Conservation (phyloP, 2,797 vertebrate genomes). For the Spondyliosoma cantharus region DNA sequence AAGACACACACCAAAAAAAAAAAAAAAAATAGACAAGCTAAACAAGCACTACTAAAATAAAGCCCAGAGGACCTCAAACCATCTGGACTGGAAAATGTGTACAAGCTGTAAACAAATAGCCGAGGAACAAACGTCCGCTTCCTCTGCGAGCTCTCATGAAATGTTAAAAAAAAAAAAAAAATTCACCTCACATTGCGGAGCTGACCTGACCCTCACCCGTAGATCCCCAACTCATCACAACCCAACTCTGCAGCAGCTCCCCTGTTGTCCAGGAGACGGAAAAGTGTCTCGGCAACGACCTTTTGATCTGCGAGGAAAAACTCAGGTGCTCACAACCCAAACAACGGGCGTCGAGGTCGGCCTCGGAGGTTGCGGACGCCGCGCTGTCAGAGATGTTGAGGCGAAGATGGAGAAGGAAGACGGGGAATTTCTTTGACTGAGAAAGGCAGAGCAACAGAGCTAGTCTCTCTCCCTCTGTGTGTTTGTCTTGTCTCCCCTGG, state of each 20-base stretch:
- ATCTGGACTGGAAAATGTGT: constrained; percentile 63
- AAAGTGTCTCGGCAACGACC: constrained; percentile 46
- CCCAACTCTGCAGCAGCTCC: constrained; percentile 17
- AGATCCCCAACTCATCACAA: constrained; percentile 6
- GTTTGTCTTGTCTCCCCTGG: too few species aligned
- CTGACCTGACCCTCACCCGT: constrained; percentile 45
- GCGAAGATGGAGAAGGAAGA: neutral
- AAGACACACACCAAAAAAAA: too few species aligned
- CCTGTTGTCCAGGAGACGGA: constrained; percentile 38
- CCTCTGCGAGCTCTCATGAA: constrained; percentile 15
- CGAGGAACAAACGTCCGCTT: constrained; percentile 33
- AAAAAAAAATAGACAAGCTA: constrained; percentile 15
- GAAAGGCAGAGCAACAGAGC: neutral
- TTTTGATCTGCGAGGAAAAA: constrained; percentile 42
- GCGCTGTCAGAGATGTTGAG: constrained; percentile 31
- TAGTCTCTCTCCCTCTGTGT: too few species aligned
- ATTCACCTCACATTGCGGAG: constrained; percentile 51
- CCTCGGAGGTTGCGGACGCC: constrained; percentile 30
- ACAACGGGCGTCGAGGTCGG: neutral
- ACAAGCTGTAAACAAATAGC: constrained; percentile 67
- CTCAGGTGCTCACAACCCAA: constrained; percentile 28
- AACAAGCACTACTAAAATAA: constrained; percentile 47
- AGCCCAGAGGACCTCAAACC: constrained; percentile 58
- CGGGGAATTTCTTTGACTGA: neutral
- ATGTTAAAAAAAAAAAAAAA: constrained; percentile 1